Conservation (phyloP, 2,113 vertebrate genomes). For the Lophotis ruficrista region DNA sequence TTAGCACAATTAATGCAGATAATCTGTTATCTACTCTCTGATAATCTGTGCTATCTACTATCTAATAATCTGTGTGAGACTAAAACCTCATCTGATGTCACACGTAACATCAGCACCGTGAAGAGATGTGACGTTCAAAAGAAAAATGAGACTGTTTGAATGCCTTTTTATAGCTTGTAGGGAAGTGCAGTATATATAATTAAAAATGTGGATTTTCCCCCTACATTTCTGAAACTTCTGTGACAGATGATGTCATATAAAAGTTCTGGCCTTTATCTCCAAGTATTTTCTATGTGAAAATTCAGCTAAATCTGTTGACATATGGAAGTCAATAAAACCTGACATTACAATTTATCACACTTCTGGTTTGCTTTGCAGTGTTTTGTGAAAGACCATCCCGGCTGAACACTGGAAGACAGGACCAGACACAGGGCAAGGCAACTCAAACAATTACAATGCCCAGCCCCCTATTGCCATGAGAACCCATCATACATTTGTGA, state of each 20-base stretch:
- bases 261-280: background rate
- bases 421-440: background rate
- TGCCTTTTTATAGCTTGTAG: background rate
- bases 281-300: background rate
- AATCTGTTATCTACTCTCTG: background rate
- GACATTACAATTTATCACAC: background rate
- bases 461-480: background rate
- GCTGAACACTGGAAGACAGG: background rate
- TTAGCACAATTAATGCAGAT: background rate
- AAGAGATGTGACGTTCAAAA: background rate
- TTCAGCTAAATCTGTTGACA: background rate
- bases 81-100: background rate
- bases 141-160: background rate
- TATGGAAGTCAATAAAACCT: background rate
- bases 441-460: background rate
- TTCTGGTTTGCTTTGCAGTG: background rate
- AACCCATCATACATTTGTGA: background rate
- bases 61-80: background rate
- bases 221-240: background rate
- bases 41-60: background rate
- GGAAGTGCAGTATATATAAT: background rate
- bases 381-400: background rate
- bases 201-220: background rate
- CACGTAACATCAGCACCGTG: background rate
- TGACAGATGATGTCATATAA: background rate